Base-by-base conservation (phyloP, 1,140 invertebrate species). In the Sitophilus oryzae region DNA sequence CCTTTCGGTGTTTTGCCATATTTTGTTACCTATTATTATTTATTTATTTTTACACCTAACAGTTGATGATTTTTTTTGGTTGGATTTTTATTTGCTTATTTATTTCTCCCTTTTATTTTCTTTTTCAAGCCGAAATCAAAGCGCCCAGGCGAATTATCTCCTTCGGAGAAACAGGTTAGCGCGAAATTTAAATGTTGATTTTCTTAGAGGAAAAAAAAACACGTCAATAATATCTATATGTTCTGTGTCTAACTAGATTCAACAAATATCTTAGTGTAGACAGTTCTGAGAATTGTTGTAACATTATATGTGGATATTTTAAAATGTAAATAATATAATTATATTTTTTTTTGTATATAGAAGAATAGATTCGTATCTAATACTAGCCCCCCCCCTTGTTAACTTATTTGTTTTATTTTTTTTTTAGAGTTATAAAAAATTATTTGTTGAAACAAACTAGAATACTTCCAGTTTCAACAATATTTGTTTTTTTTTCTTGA, bases 141-240 rank as follows among this genome's bases (percentile, higher is more conserved):
- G 58, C 73, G 75, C 64, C 75, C 76, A 44, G 76, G 75, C 60
- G 73, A 74, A 74, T 73, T 77, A 71, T 71, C 73, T 60, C 30
- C 58, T 37, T 50, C 51, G 56, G 70, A 70, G 19, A 77, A 75
- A 71, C 76, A 78, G 77, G 77, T 79, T 71, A 70, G 68, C 62
- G 55, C 51, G 64, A 59, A 53, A 56, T 30, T 52, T 63, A 59
- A 52, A 58, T 59, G 53, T 58, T 14, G 47, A 58, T 45, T 60
- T 50, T 38, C 48, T 37, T 51, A 53, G 38, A 45, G 16, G 58
- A 59, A 62, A 49, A n/a, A n/a, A n/a, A n/a, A n/a, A n/a, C n/a
- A 47, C 57, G 52, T 67, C 56, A 59, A 64, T 64, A 61, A 66
- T 64, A 58, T 51, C 56, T 70, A 25, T 58, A 65, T 71, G 67